Percentiles rank a stretch among this genome's conserved stretches.
Conservation (phyloP, 2,888 invertebrate species). For the Trichopria drosophilae region DNA sequence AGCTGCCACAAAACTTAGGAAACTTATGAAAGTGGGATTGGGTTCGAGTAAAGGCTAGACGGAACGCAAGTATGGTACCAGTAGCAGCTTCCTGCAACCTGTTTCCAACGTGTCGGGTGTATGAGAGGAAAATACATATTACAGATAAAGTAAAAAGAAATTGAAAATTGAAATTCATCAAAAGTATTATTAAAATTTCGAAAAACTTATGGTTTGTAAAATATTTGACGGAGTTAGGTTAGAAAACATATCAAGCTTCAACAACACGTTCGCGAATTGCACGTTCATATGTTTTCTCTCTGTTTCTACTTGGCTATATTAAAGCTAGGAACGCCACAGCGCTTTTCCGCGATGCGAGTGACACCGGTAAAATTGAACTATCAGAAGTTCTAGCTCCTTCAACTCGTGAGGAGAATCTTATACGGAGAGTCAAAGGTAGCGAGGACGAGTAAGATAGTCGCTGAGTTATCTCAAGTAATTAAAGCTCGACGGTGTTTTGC, state of each 20-base stretch:
- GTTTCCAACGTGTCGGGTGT: slow-evolving; percentile 5
- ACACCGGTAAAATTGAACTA: slow-evolving; percentile 16
- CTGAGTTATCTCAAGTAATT: too few species aligned
- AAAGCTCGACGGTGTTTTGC: too few species aligned
- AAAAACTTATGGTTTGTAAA: too few species aligned
- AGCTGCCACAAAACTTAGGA: slow-evolving; percentile 48
- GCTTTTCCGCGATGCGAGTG: slow-evolving; percentile 5
- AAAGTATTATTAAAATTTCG: too few species aligned
- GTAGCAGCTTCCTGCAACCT: slow-evolving; percentile 28
- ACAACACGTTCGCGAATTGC: slow-evolving; percentile 48
- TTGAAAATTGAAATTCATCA: too few species aligned
- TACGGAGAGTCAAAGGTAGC: too few species aligned
- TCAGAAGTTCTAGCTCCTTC: slow-evolving; percentile 20
- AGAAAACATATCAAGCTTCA: slow-evolving; percentile 50
- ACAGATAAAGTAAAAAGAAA: slow-evolving; percentile 29
- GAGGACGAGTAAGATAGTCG: too few species aligned
- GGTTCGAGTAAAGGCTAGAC: slow-evolving; percentile 39
- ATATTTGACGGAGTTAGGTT: too few species aligned
- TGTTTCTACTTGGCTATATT: slow-evolving; percentile 11
- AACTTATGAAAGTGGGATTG: slow-evolving; percentile 54
- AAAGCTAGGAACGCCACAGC: slow-evolving; percentile 6
- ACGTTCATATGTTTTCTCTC: slow-evolving; percentile 42
- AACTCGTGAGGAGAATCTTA: too few species aligned
- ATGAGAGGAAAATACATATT: slow-evolving; percentile 20
- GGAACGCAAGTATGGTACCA: slow-evolving; percentile 31